Base-by-base conservation (phyloP, 2,888 invertebrate species). In the Myopa tessellatipennis region DNA sequence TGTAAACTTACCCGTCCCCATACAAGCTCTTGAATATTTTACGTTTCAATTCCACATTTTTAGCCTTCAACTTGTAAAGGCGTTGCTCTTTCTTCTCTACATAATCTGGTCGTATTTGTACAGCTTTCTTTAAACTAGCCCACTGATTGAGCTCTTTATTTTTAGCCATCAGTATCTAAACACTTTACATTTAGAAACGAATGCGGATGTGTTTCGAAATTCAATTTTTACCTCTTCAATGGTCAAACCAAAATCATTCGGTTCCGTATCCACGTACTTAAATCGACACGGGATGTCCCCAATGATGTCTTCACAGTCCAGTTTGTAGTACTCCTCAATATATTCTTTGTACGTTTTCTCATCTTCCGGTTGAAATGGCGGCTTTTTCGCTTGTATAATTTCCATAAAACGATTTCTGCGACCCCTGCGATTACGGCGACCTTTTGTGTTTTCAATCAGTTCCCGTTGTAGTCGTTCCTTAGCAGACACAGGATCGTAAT, bases 301-400 rank as follows among this genome's bases (percentile, higher is more conserved):
- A 71, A 99, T 94, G 73, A 98, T 92, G 88, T 99, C 99, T 87
- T 99, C 99, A 88, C 95, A 99, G 88, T 98, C 97, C 86, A 98
- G 90, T 84, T 95, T 93, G 87, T 98, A 98, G 88, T 98, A 98
- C 88, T 98, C 98, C 84, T 98, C 96, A 87, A 98, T 93, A 86
- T 98, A 98, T 83, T 97, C 92, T 52, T 94, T 92, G 88, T 96
- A 98, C 0, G 94, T 94, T 84, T 91, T 91, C 79, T 94, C 92
- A 78, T 93, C 91, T 0, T 91, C 90, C 0, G 98, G 96, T 88
- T 98, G 92, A 89, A 95, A 98, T 74, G 92, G 91, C 0, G 98
- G 98, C 86, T 98, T 98, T 74, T 94, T 92, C 55, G 92, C 90
- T 18, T 92, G 90, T 4, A 97, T 88, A 38, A 94, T 92, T 85